Evolutionary conservation across 2,113 vertebrate species (phyloP).

Genomic region (Ginglymostoma cirratum): DNA sequence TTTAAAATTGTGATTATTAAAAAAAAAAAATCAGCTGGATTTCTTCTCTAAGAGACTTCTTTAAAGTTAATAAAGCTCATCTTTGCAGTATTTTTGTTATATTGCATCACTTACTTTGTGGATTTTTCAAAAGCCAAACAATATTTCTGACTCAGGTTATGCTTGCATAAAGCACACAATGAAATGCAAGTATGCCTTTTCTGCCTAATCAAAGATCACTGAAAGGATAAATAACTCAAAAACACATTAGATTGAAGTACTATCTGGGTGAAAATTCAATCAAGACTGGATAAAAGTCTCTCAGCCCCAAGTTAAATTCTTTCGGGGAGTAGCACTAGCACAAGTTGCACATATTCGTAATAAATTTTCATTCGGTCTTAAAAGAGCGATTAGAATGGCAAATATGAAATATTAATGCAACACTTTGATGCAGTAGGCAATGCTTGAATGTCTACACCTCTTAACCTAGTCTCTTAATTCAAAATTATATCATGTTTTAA

Average conservation of each 20-base stretch:
- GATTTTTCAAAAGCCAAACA: not conserved
- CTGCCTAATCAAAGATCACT: not conserved
- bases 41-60: not conserved
- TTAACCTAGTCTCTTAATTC: not conserved
- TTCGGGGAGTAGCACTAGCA: not conserved
- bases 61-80: not conserved
- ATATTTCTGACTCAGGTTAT: not conserved
- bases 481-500: not conserved
- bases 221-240: not conserved
- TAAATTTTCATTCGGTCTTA: not conserved
- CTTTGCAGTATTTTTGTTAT: not conserved
- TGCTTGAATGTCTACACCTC: not conserved
- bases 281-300: not conserved
- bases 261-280: not conserved
- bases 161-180: not conserved
- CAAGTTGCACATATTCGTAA: not conserved
- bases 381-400: not conserved
- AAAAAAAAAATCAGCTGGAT: not conserved
- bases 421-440: not conserved
- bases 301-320: not conserved
- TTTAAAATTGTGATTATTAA: not conserved
- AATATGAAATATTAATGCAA: not conserved
- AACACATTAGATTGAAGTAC: not conserved
- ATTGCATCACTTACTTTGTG: not conserved
- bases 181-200: not conserved